A percentile compares a stretch with the other conserved stretches of the same genome.
These are phyloP conservation scores for Perognathus longimembris DNA, from an alignment of 2,113 vertebrate species.

Conservation along the genomic window DNA sequence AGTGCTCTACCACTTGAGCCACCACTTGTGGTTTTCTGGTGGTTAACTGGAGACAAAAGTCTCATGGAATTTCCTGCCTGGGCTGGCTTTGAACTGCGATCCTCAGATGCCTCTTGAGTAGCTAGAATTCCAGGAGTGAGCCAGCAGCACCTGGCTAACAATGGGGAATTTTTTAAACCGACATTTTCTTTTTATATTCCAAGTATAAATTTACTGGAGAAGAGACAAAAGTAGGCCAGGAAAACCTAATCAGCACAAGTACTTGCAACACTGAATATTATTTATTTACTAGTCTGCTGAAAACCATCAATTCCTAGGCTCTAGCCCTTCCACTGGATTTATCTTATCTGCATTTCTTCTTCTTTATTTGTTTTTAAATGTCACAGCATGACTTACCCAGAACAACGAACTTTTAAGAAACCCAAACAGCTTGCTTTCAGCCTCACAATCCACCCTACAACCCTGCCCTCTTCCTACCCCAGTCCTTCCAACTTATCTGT, in stretches of 20 bases:
- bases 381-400: background rate
- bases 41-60: too few relatives aligned
- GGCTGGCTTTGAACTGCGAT: too few relatives aligned
- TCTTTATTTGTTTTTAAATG: background rate
- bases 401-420: background rate
- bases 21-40: too few relatives aligned
- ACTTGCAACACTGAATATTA: background rate
- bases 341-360: background rate
- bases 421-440: background rate
- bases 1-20: too few relatives aligned
- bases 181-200: background rate
- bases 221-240: background rate
- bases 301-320: background rate
- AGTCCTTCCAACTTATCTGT: background rate
- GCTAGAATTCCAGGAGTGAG: too few relatives aligned
- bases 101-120: too few relatives aligned
- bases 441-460: background rate
- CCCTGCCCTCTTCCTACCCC: fast-evolving
- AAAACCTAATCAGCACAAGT: background rate
- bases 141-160: too few relatives aligned
- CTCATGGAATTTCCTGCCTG: too few relatives aligned
- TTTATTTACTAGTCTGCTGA: background rate
- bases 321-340: background rate
- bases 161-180: background rate
- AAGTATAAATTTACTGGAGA: background rate